Evolutionary conservation across 2,113 vertebrate species (phyloP), one percentile per base, ranked within the genome.

Genomic region (Leiothrix lutea): DNA sequence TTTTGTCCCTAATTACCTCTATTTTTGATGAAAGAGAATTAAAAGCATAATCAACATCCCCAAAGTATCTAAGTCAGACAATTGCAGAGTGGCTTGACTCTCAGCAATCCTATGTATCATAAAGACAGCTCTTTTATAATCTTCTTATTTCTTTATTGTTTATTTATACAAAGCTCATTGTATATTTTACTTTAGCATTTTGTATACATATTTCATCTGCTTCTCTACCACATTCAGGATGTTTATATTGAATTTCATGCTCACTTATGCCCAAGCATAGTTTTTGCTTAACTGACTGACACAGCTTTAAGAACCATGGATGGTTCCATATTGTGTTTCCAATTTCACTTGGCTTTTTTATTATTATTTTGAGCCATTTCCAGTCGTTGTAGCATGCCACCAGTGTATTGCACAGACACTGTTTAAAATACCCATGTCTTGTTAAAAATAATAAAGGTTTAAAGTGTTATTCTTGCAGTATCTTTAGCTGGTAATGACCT

Each of bases 11-110:
- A 90, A 95, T 96, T 96, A 80, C 91, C 69, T 97, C 73, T 86
- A 6, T 61, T 87, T 94, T 65, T 95, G 84, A 95, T 97, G 92
- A 82, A 94, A 73, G 95, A 90, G 93, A 95, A 94, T 97, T 95
- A 95, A 95, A 62, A 78, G 53, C 33, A 8, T 96, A 95, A 95
- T 96, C 86, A 96, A 60, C 95, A 88, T 92, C 75, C 88, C 74
- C 60, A 22, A 93, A 90, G 93, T 81, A 65, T 90, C 84, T 29
- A 64, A 94, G 86, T 54, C 83, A 91, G 84, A 51, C 54, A 91
- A 22, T 35, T 80, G 88, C 89, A 40, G 83, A 58, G 70, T 15
- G 31, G 29, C 36, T 61, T 91, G 23, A 6, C 90, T 91, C 44
- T 72, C 23, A 38, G 36, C 60, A 61, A 51, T 61, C 3, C 36